phyloP scores from a whole-genome alignment of 2,888 invertebrate species.

The Mythimna lalbum region DNA sequence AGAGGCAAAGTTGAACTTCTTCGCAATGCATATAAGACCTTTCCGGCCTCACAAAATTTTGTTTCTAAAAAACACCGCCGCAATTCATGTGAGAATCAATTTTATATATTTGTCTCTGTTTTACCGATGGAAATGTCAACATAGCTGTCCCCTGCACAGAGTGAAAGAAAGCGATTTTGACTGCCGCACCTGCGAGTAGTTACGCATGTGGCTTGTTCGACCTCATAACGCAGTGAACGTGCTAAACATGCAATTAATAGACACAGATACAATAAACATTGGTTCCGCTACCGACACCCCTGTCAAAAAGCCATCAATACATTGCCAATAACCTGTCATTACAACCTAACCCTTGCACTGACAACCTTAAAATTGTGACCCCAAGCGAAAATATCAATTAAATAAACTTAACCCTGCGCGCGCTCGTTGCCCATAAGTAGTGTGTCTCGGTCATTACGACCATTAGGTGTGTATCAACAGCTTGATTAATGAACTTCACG shows the following conservation, averaged over 20 bases:
- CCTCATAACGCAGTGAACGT: too few relatives aligned
- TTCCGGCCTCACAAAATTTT: too few relatives aligned
- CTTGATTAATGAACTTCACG: conserved; percentile 65
- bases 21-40: too few relatives aligned
- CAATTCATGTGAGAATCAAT: too few relatives aligned
- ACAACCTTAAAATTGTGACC: conserved; percentile 58
- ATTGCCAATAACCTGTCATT: conserved; percentile 11
- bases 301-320: conserved; percentile 13
- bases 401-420: conserved; percentile 55
- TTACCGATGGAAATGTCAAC: too few relatives aligned
- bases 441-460: conserved; percentile 61
- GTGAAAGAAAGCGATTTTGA: too few relatives aligned
- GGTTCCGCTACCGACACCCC: not conserved
- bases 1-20: too few relatives aligned
- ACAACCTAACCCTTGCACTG: conserved; percentile 45
- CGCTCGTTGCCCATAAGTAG: conserved; percentile 46
- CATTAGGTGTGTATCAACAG: conserved; percentile 63
- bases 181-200: too few relatives aligned
- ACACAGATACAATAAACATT: not conserved
- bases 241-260: not conserved
- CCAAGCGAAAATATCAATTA: conserved; percentile 64
- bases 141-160: too few relatives aligned
- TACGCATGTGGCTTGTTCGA: too few relatives aligned
- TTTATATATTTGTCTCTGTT: too few relatives aligned
- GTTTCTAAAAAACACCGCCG: too few relatives aligned